Evolutionary conservation across 2,888 invertebrate genomes (phyloP).

Genomic region (Himalopsyche tibetana): DNA sequence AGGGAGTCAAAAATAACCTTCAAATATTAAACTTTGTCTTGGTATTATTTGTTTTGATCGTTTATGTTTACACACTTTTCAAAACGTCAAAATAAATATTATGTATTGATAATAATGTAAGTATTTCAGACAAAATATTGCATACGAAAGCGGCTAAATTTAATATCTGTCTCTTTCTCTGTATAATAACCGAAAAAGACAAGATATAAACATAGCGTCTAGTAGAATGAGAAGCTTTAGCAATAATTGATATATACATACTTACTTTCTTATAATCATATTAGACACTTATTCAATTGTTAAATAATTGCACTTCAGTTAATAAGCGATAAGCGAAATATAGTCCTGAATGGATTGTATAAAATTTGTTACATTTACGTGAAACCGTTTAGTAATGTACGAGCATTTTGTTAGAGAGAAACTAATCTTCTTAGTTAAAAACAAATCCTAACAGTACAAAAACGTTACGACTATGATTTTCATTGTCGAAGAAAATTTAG

Average conservation of each 20-base stretch:
- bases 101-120: background rate
- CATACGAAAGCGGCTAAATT: background rate
- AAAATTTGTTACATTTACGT: conserved; percentile 17
- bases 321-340: background rate
- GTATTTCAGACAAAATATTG: background rate
- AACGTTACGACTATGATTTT: too few relatives aligned
- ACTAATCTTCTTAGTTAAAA: too few relatives aligned
- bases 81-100: too few relatives aligned
- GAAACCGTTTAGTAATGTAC: background rate
- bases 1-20: too few relatives aligned
- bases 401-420: background rate
- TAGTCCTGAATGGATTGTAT: background rate
- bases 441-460: too few relatives aligned
- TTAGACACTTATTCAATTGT: conserved; percentile 3
- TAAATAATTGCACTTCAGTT: background rate
- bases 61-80: too few relatives aligned
- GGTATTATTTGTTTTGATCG: too few relatives aligned
- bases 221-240: too few relatives aligned
- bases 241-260: too few relatives aligned
- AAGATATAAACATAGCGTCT: background rate
- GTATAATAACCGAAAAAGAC: background rate
- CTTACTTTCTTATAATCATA: background rate
- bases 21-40: too few relatives aligned
- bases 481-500: too few relatives aligned
- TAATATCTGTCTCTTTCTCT: background rate